Evolutionary conservation across 2,888 invertebrate genomes (phyloP), one percentile per base, ranked within the genome.

Genomic region (Uropetala carovei): DNA sequence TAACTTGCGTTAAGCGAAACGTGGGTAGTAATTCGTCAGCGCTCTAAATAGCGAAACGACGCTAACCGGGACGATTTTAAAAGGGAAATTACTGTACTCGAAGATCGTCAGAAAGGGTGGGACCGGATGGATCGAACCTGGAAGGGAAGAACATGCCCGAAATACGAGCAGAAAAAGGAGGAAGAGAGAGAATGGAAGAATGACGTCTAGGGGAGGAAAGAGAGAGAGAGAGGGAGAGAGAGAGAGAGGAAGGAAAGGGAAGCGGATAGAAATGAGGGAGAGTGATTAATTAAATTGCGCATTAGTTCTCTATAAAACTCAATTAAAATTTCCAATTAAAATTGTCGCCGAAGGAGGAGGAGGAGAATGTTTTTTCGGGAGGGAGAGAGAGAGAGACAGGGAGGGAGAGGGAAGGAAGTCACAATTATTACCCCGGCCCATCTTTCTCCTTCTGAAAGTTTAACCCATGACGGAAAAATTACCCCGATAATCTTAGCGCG

Each of bases 281-380:
- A 64, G 89, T 64, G 64, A 89, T 89, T 64, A 89, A 89, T 89
- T 64, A 89, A 89, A 89, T 89, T 89, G 89, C 89, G 43, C 89
- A 89, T 89, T 89, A 89, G 89, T 89, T 89, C 89, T 89, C 89
- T 43, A 89, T 89, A 89, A 89, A 89, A 89, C 89, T 89, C 89
- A 89, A 89, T 89, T 89, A 89, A 89, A 89, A 89, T 89, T 89
- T 89, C 89, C 89, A 89, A 89, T 89, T 89, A 89, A 89, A 89
- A 89, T 89, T 68, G 89, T 89, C 89, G 89, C 64, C 89, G 30
- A 68, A 68, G 89, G 60, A 60, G 75, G 89, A 64, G 64, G 64
- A 22, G 89, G 89, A 43, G 64, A n/a, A 64, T 89, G 30, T 75
- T 75, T 27, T 75, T 75, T 22, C 16, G 75, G 75, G 75, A 22